These are phyloP conservation scores for Thamnophis sirtalis DNA, from an alignment of 2,113 vertebrate species.

Conservation along the genomic window DNA sequence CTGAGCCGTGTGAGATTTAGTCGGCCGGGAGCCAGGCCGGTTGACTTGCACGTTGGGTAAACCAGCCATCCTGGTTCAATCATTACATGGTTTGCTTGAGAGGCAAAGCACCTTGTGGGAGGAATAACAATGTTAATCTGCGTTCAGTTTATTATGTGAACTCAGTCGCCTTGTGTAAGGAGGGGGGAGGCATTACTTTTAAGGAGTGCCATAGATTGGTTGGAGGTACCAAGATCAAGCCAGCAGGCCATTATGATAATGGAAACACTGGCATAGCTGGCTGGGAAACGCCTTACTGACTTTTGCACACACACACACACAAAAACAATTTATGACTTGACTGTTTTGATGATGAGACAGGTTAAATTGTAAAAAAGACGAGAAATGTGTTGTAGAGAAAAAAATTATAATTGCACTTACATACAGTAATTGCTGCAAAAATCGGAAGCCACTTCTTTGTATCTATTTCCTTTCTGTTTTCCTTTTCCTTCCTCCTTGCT, in stretches of 20 bases:
- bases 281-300: background rate
- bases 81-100: background rate
- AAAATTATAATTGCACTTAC: background rate
- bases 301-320: background rate
- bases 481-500: background rate
- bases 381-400: background rate
- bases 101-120: background rate
- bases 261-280: background rate
- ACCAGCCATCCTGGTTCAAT: background rate
- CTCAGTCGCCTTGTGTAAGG: background rate
- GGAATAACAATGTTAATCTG: background rate
- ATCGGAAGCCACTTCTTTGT: background rate
- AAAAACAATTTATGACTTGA: background rate
- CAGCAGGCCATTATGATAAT: background rate
- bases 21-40: background rate
- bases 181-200: background rate
- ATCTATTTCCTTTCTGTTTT: background rate
- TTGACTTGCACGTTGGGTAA: background rate
- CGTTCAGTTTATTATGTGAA: background rate
- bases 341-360: background rate
- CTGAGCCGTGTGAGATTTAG: background rate
- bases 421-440: background rate
- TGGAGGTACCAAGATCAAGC: background rate
- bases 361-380: background rate
- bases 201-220: background rate